phyloP scores from a whole-genome alignment of 2,888 invertebrate genomes.

The Nomada goodeniana region DNA sequence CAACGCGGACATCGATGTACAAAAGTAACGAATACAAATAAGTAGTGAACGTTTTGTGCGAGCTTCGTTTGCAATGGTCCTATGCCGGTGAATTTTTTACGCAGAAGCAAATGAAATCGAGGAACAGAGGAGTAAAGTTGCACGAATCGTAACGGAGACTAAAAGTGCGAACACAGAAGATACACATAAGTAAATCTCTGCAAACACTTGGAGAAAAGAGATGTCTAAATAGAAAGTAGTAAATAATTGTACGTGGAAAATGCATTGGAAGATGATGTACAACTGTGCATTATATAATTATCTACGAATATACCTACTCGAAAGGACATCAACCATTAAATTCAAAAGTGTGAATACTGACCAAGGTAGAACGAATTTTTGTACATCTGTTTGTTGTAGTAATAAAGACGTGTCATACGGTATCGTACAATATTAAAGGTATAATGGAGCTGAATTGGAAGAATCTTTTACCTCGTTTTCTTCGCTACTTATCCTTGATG shows the following conservation, averaged over 20 bases:
- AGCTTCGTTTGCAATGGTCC: background rate
- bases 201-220: background rate
- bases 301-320: constrained; percentile 20
- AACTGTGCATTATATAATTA: constrained; percentile 21
- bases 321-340: constrained; percentile 14
- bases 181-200: background rate
- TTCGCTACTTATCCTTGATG: no score
- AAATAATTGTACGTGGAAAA: constrained; percentile 8
- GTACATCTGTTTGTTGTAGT: background rate
- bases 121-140: background rate
- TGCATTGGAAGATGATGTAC: constrained; percentile 16
- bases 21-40: background rate
- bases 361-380: background rate
- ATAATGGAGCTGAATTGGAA: background rate
- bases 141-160: background rate
- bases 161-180: background rate
- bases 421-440: background rate
- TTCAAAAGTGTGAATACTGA: constrained; percentile 5
- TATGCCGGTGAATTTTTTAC: background rate
- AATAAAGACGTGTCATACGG: no score
- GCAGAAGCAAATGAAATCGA: background rate
- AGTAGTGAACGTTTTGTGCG: background rate
- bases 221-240: constrained; percentile 7
- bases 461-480: no score
- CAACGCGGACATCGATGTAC: background rate